Conservation (phyloP, 2,888 invertebrate genomes). For the Drosophila suboccidentalis region DNA sequence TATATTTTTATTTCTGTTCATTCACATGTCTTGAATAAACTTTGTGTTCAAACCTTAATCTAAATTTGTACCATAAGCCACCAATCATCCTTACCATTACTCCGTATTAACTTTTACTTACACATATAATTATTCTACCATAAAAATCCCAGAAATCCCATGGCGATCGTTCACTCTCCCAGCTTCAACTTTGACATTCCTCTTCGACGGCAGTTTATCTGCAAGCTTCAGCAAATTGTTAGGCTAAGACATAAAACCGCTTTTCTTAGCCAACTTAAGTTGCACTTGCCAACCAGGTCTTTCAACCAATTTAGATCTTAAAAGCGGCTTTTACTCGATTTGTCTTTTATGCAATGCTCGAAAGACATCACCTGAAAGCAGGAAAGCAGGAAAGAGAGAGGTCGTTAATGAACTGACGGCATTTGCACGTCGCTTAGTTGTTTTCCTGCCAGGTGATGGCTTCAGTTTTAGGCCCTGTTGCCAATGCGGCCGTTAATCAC, state of each 20-base stretch:
- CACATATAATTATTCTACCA: conserved; percentile 7
- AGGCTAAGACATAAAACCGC: conserved; percentile 4
- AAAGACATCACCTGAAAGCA: conserved; percentile 24
- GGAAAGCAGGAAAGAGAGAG: conserved; percentile 13
- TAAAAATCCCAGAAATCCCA: background rate
- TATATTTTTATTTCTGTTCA: too few species aligned
- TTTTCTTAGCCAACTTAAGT: conserved; percentile 29
- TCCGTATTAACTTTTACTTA: background rate
- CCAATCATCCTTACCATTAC: conserved; percentile 7
- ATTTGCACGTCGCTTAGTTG: conserved; percentile 51
- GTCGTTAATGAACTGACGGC: conserved; percentile 32
- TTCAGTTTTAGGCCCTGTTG: conserved; percentile 26
- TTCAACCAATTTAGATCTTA: conserved; percentile 11
- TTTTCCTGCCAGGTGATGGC: conserved; percentile 31
- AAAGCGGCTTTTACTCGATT: conserved; percentile 25
- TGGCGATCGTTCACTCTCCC: background rate
- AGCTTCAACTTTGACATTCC: conserved; percentile 34
- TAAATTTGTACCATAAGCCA: background rate
- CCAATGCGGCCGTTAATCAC: conserved; percentile 40
- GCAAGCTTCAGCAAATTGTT: conserved; percentile 32
- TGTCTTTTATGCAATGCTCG: conserved; percentile 61
- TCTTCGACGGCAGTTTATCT: conserved; percentile 13
- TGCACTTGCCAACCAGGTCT: conserved; percentile 28
- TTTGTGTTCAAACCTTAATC: background rate
- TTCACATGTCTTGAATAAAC: background rate